These are phyloP conservation scores for Phainopepla nitens DNA, from an alignment of 2,113 vertebrate species.

Conservation along the genomic window DNA sequence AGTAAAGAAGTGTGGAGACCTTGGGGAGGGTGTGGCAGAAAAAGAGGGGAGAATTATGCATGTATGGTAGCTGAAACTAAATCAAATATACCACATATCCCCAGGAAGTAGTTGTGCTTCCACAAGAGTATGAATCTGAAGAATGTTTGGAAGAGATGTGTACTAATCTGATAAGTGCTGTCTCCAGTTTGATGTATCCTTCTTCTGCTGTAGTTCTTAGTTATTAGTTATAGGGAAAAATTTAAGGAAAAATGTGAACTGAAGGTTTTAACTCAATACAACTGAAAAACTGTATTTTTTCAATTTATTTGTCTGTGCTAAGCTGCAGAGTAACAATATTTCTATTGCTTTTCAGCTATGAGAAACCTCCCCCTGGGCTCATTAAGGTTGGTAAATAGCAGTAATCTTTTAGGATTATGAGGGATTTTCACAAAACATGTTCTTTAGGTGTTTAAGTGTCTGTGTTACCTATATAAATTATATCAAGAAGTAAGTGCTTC, in stretches of 20 bases:
- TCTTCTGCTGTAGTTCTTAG: background rate
- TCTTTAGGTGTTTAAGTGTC: background rate
- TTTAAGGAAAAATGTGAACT: background rate
- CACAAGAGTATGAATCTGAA: background rate
- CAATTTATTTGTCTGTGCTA: background rate
- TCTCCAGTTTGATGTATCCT: rapidly evolving
- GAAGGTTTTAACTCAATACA: background rate
- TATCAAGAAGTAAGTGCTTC: background rate
- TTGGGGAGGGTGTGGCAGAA: background rate
- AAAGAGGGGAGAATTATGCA: background rate
- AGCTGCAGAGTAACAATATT: background rate
- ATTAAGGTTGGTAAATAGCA: conserved; percentile 81
- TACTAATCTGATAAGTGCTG: background rate
- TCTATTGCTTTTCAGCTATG: conserved; percentile 77
- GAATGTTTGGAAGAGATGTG: background rate
- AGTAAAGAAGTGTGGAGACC: background rate
- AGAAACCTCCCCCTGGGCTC: conserved; percentile 88
- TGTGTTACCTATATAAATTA: background rate
- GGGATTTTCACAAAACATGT: background rate
- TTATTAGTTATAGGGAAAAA: background rate
- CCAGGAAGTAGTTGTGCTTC: background rate
- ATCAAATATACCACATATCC: background rate
- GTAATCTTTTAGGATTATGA: background rate
- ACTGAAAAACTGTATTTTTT: background rate
- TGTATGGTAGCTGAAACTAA: background rate